These are phyloP conservation scores for Bombus waltoni DNA, from an alignment of 1,140 invertebrate genomes.

Conservation along the genomic window DNA sequence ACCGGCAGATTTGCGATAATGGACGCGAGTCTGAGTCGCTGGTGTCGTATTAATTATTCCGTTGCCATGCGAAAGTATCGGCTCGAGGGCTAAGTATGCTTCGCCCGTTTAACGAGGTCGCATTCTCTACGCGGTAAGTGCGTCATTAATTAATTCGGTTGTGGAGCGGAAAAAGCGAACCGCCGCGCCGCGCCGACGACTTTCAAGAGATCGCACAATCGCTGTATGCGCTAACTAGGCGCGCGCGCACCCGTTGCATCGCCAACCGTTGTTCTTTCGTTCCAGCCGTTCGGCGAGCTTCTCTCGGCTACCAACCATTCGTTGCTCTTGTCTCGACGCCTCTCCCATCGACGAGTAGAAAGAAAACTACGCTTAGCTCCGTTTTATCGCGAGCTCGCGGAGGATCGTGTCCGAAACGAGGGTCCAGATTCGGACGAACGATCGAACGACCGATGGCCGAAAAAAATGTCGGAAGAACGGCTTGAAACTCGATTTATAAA, in stretches of 20 bases:
- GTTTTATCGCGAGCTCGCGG: too few species aligned
- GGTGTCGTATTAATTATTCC: conserved; percentile 18
- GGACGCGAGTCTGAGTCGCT: too few species aligned
- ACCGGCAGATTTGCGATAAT: too few species aligned
- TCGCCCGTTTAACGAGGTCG: background rate
- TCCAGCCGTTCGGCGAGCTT: background rate
- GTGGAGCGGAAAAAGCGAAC: background rate
- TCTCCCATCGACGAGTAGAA: background rate
- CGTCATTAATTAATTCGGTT: conserved; percentile 9
- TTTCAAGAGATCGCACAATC: background rate
- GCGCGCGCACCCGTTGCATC: background rate
- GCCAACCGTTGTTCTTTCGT: background rate
- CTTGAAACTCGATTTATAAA: conserved; percentile 8
- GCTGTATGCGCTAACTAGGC: background rate
- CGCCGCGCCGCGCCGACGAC: background rate
- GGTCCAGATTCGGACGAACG: too few species aligned
- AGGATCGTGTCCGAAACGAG: too few species aligned
- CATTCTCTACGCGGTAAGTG: background rate
- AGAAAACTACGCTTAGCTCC: background rate
- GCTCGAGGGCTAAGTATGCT: background rate
- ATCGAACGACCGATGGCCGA: background rate
- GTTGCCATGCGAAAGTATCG: background rate
- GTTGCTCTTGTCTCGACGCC: background rate
- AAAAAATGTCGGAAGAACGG: background rate
- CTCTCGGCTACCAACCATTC: too few species aligned